phyloP scores from a whole-genome alignment of 2,888 invertebrate genomes.

The Cantharis nigra region DNA sequence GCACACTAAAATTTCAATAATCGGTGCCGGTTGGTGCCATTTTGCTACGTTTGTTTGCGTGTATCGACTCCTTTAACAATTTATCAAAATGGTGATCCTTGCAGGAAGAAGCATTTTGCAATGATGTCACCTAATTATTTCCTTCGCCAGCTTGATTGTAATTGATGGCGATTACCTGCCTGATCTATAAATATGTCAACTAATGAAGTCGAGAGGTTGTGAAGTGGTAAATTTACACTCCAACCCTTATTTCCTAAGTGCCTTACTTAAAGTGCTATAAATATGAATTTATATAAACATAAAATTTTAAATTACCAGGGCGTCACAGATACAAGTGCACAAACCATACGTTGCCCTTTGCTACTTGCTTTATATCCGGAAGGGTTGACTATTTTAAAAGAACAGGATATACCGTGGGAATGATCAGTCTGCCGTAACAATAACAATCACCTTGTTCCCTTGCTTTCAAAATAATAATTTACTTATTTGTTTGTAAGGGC shows the following conservation, averaged over 20 bases:
- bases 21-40: neutral
- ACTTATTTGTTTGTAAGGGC: neutral
- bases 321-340: neutral
- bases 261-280: neutral
- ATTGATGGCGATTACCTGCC: neutral
- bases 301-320: neutral
- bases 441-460: neutral
- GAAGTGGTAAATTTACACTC: neutral
- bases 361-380: constrained; percentile 19
- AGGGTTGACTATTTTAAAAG: constrained; percentile 28
- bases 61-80: neutral
- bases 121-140: neutral
- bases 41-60: neutral
- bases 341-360: neutral
- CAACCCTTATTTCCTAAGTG: neutral
- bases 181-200: neutral
- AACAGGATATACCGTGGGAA: constrained; percentile 29
- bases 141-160: neutral
- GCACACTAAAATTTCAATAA: neutral
- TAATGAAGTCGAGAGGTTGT: neutral
- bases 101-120: neutral
- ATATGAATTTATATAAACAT: constrained; percentile 1
- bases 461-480: neutral
- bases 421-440: constrained; percentile 24
- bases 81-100: neutral